Evolutionary conservation across 1,140 invertebrate genomes (phyloP), one percentile per base, ranked within the genome.

Genomic region (Drosophila kepulauana): DNA sequence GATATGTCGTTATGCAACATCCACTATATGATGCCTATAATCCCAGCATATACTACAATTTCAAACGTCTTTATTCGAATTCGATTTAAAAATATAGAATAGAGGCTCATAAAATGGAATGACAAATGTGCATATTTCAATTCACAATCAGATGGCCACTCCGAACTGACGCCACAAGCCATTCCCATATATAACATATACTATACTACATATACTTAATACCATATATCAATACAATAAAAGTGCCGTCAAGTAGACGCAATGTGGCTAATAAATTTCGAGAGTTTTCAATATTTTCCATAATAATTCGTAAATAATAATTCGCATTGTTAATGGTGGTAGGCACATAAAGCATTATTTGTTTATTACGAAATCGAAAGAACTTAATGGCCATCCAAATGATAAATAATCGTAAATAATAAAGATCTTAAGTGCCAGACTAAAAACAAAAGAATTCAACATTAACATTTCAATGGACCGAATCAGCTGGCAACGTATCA

Each of bases 11-110:
- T 1, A 94, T 94, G 90, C 94, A 91, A 75, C 93, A 96, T 93
- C 96, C 96, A 10, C 91, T 94, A 28, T 97, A 95, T 87, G 95
- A 97, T 92, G 96, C 95, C 77, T 96, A 96, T 82, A 93, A 91
- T 76, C 84, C 81, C 11, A 80, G 65, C n/a, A 64, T 88, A 7
- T 92, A 92, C 20, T 92, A 92, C 43, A 92, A 91, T 13, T 92
- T 91, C 20, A 91, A 73, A 49, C 71, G 85, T 1, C 65, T 80
- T 2, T 78, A 88, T 75, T 67, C 85, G 0, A 48, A 80, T 25
- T 25, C 38, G 52, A 72, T 52, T 78, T 51, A 51, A 16, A 30
- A 33, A n/a, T 16, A 11, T 16, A 13, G n/a, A 28, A 49, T 1
- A 8, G 35, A 38, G 20, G 6, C 16, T 1, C 73, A 74, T 82